Percentiles rank a stretch among this genome's conserved stretches.
Evolutionary conservation across 2,797 vertebrate genomes (phyloP).

Genomic region (Chaunax sp.): DNA sequence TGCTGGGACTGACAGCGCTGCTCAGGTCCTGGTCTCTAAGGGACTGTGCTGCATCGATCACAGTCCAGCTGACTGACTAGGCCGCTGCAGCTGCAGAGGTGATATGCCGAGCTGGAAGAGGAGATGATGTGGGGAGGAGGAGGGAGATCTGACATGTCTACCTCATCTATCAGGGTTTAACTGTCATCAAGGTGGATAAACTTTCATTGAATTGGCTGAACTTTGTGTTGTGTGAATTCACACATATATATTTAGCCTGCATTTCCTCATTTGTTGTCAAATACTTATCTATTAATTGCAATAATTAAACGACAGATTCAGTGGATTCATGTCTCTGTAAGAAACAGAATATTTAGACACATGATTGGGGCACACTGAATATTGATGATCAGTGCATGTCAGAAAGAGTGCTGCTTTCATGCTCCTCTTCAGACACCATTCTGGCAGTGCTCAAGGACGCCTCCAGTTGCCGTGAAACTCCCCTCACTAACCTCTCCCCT

Average conservation of each 20-base stretch:
- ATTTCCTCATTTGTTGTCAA: neutral
- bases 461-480: conserved; percentile 69
- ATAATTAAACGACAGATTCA: neutral
- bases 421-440: conserved; percentile 3
- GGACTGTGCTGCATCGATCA: conserved; percentile 88
- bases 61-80: conserved; percentile 85
- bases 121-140: conserved; percentile 29
- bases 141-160: conserved; percentile 55
- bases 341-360: conserved; percentile 24
- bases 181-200: conserved; percentile 58
- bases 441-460: conserved; percentile 48
- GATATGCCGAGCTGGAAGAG: conserved; percentile 38
- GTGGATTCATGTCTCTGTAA: neutral
- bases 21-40: conserved; percentile 86
- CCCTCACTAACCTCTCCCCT: conserved; percentile 87
- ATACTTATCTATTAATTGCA: conserved; percentile 3
- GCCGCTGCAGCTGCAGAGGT: conserved; percentile 63
- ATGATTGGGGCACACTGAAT: conserved; percentile 11
- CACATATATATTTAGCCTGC: conserved; percentile 4
- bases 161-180: conserved; percentile 57
- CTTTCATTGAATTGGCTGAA: conserved; percentile 46
- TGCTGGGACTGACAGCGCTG: conserved; percentile 89
- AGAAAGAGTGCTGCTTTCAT: conserved; percentile 20
- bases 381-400: conserved; percentile 44
- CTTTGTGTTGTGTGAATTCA: conserved; percentile 19